Evolutionary conservation across 1,140 invertebrate genomes (phyloP), one percentile per base, ranked within the genome.

Genomic region (Drosophila guanche): DNA sequence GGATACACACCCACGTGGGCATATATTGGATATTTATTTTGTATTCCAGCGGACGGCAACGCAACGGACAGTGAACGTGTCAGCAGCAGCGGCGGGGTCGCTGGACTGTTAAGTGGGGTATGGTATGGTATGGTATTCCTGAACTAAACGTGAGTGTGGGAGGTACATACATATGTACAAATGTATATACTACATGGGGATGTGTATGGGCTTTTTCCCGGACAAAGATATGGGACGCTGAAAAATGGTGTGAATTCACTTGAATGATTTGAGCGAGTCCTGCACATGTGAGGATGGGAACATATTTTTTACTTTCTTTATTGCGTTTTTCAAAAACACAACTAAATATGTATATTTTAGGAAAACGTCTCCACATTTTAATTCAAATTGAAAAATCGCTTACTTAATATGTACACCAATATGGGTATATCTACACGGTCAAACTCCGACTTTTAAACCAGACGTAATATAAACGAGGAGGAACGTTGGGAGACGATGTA

Each of bases 21-120:
- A 89, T 89, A 89, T 89, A 89, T 89, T 90, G 71, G 79, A 89
- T 90, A 90, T 90, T 90, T 90, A 90, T 90, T 88, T 90, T 90
- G 84, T 90, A 89, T 90, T 90, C 78, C 74, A 89, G 85, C 80
- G 70, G 77, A 60, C 76, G 67, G 73, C 71, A 63, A 69, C 77
- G 84, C 71, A 63, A 69, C 79, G 84, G 89, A 81, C 89, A 90
- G 59, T 69, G 83, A 88, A 84, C 76, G 74, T 86, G 83, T 86
- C 79, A 85, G 66, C 60, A 76, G 68, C 66, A 68, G 77, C 77
- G 41, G 56, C 67, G 61, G 69, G 77, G 66, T 66, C 47, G 57
- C 77, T 63, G 72, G 81, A 86, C 81, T 72, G 67, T 77, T 69
- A 63, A 79, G 62, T 81, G 81, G 75, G 66, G 63, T 69, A 70